phyloP scores from a whole-genome alignment of 2,888 invertebrate species.

The Bombyx huttoni region DNA sequence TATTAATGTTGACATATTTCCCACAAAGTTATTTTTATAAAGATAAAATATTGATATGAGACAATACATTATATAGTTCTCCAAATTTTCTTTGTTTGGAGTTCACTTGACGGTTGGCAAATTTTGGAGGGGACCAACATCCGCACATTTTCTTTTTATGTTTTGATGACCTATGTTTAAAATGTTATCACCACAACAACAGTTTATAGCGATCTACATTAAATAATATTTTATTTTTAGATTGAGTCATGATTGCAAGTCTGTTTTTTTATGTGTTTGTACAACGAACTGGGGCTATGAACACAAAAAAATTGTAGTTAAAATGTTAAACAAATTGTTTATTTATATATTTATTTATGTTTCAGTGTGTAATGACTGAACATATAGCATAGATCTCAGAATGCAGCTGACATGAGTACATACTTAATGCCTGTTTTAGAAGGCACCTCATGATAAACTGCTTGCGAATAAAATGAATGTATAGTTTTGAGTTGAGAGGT shows the following conservation, averaged over 20 bases:
- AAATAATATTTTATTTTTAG: slow-evolving; percentile 48
- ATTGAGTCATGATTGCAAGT: slow-evolving; percentile 34
- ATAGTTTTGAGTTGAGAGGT: slow-evolving; percentile 20
- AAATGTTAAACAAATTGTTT: slow-evolving; percentile 43
- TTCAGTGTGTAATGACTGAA: slow-evolving; percentile 63
- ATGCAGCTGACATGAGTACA: slow-evolving; percentile 57
- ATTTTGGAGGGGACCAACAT: slow-evolving; percentile 67
- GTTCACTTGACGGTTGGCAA: slow-evolving; percentile 42
- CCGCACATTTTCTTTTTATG: slow-evolving; percentile 28
- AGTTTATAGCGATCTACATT: slow-evolving; percentile 29
- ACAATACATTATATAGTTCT: slow-evolving; percentile 65
- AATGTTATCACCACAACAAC: slow-evolving; percentile 22
- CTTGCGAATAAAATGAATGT: slow-evolving; percentile 13
- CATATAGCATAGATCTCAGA: slow-evolving; percentile 70
- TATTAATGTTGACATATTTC: slow-evolving; percentile 47
- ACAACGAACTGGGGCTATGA: slow-evolving; percentile 59
- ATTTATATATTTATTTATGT: slow-evolving; percentile 53
- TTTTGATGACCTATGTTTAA: slow-evolving; percentile 16
- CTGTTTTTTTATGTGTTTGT: slow-evolving; percentile 31
- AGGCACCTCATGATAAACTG: slow-evolving; percentile 20
- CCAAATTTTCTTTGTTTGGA: slow-evolving; percentile 33
- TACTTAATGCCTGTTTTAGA: slow-evolving; percentile 30
- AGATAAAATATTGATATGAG: slow-evolving; percentile 53
- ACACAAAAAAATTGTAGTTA: slow-evolving; percentile 45
- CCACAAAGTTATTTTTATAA: slow-evolving; percentile 68